A percentile compares a stretch with the other conserved stretches of the same genome.
phyloP scores from a whole-genome alignment of 2,113 vertebrate genomes.

The Procapra przewalskii region DNA sequence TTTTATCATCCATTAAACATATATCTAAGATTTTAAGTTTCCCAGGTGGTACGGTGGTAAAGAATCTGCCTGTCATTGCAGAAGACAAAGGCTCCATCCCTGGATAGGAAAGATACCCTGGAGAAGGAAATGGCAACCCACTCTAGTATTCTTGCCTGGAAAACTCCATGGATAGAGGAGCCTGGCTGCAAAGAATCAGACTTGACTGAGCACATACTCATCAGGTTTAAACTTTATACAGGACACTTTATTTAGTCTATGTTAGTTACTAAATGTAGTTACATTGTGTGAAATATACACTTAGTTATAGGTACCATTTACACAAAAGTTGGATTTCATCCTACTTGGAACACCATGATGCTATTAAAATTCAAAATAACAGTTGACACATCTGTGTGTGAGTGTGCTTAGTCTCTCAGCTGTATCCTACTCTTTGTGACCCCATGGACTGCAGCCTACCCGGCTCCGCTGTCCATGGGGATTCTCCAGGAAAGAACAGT shows the following conservation, averaged over 20 bases:
- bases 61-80: background rate
- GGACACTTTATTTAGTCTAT: background rate
- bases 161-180: background rate
- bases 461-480: background rate
- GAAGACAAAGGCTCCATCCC: background rate
- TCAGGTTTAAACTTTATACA: background rate
- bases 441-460: background rate
- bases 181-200: background rate
- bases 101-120: background rate
- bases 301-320: background rate
- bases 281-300: background rate
- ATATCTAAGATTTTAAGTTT: background rate
- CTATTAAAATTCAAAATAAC: background rate
- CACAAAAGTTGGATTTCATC: background rate
- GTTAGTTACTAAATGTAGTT: background rate
- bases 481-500: background rate
- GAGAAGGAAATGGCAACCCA: background rate
- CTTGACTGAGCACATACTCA: background rate
- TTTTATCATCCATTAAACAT: background rate
- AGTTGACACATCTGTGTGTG: background rate
- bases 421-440: background rate
- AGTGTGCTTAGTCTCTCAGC: background rate
- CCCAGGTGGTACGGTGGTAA: background rate
- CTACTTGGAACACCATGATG: background rate
- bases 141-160: background rate